Evolutionary conservation across 2,888 invertebrate species (phyloP), one percentile per base, ranked within the genome.

Genomic region (Charanyca ferruginea): DNA sequence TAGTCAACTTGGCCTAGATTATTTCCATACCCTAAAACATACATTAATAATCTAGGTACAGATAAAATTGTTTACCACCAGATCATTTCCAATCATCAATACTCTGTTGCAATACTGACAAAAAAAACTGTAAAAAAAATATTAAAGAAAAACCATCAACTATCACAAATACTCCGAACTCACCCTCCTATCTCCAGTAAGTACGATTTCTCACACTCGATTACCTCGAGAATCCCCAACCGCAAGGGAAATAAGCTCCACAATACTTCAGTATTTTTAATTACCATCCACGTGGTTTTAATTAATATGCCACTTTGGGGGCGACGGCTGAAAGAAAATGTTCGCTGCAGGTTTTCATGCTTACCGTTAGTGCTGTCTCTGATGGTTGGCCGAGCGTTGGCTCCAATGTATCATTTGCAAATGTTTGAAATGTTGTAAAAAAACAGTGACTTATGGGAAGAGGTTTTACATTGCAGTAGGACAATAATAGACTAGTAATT

Each of bases 291-390:
- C 73, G 77, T 63, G 49, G 58, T 74, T 80, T 80, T 81, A 82
- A 80, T 80, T 80, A 80, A 68, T 65, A 77, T 67, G 73, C 73
- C 80, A 77, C 82, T 79, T 68, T 68, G 48, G 70, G 62, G 67
- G 55, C 59, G 44, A 49, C 41, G 54, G 18, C 6, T 64, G 69
- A 73, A 69, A 73, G 74, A 51, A 69, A 78, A 79, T 68, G 75
- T 68, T 73, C 60, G 48, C 66, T 28, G 61, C 70, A 66, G 70
- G 42, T 20, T 9, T 22, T 45, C 47, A 6, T 32, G 45, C 59
- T 73, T 77, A 73, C 20, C 44, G 51, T 25, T 61, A 73, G 58
- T 57, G 47, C 35, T 60, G 42, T n/a, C 48, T 53, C 22, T 47
- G 18, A 47, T 16, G n/a, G 51, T 78, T 65, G 47, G 55, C 7